Evolutionary conservation across 2,888 invertebrate species (phyloP), one percentile per base, ranked within the genome.

Genomic region (Drosophila setosimentum): DNA sequence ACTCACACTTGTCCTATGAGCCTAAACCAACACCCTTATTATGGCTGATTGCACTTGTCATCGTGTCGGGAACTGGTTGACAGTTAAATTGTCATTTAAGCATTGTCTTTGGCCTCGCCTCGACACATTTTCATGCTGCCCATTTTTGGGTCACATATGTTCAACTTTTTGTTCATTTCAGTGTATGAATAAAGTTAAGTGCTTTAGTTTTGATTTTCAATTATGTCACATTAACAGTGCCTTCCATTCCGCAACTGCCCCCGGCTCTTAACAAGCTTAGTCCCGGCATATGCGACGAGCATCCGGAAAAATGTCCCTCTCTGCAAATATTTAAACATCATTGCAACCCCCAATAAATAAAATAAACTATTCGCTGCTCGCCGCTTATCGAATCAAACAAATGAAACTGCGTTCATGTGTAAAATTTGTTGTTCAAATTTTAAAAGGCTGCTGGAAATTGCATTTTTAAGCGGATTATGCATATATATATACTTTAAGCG

Each of bases 201-300:
- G 90, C 90, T 89, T 91, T 82, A 85, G 89, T 91, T 91, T 91
- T 91, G 89, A 83, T 90, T 91, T 89, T 90, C 91, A 91, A 89
- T 91, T 89, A 89, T 89, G 89, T 89, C 89, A 89, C 90, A 89
- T 89, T 91, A 90, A 66, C 87, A 76, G 50, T 62, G 45, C 42
- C 65, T 49, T 37, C 54, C 54, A 40, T 29, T 18, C 42, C 45
- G 8, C 55, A 30, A n/a, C 50, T 32, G 35, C 54, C 62, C 49
- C 55, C 55, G 57, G 76, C 82, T 76, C 68, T 87, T 86, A 82
- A 82, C 78, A 63, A 70, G 89, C 87, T 87, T 87, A 90, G 73
- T 70, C 68, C 51, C 50, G 68, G 66, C 80, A 80, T 78, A 82
- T 73, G 80, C 69, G 68, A 58, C 51, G 54, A 51, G 33, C 54